Conservation (phyloP, 64 coral and sea anemone genomes). For the Porites lutea region DNA sequence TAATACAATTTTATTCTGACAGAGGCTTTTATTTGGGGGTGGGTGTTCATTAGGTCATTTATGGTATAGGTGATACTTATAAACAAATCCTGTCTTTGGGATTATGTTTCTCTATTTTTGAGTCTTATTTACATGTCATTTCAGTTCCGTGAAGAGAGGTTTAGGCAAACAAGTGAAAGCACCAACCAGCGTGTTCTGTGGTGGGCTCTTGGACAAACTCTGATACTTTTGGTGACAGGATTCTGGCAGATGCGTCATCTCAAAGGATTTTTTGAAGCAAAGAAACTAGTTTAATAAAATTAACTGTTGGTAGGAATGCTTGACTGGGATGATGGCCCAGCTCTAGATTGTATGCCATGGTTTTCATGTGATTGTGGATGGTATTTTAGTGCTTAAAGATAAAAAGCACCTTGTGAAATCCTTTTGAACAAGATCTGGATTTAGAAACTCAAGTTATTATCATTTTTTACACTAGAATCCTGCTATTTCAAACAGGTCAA, state of each 20-base stretch:
- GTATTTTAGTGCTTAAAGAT: not conserved
- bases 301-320: not conserved
- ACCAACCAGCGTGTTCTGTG: conserved; percentile 97
- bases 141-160: conserved; percentile 97
- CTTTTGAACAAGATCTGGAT: not conserved
- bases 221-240: conserved; percentile 91
- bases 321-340: conserved; percentile 11
- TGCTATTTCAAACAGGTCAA: not conserved
- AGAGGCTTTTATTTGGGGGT: too few species aligned
- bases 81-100: too few species aligned
- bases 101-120: too few species aligned
- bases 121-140: not conserved
- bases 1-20: too few species aligned
- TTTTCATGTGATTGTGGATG: not conserved
- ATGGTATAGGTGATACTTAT: too few species aligned
- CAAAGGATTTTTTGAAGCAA: conserved; percentile 99
- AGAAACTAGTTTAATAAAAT: conserved; percentile 89
- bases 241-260: conserved; percentile 99
- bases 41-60: too few species aligned
- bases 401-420: not conserved
- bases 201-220: conserved; percentile 97
- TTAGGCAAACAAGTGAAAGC: conserved; percentile 95
- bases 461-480: not conserved
- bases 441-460: not conserved
- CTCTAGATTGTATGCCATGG: not conserved